Evolutionary conservation across 2,797 vertebrate species (phyloP), one percentile per base, ranked within the genome.

Genomic region (Knipowitschia caucasica): DNA sequence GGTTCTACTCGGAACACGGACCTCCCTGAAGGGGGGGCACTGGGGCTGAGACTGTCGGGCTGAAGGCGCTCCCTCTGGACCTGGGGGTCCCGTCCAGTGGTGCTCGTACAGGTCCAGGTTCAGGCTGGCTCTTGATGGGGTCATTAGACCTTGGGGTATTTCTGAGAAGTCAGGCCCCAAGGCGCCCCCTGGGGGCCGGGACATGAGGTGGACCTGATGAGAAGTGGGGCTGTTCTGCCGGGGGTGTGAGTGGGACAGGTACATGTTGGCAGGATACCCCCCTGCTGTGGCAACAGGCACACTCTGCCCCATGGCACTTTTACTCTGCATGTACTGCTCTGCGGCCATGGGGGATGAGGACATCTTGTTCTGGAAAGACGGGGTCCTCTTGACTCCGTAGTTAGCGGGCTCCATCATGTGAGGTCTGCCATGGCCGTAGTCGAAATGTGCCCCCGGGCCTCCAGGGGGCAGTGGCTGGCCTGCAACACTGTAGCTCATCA

Each of bases 321-420:
- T 96, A 60, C 86, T 86, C 50, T 92, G 89, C 69, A 96, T 91
- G 82, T 95, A 98, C 27, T 89, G 92, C 7, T 94, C 91, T 11
- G 92, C 90, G 5, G 85, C 66, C 71, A 89, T 80, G 4, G 76
- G 62, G 0, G 88, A 75, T 0, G 84, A 74, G 0, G 81, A 73
- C 74, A 94, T 91, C 87, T 98, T 96, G 82, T 90, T 95, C 80
- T 98, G 96, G 81, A 99, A 98, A 73, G 96, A 99, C 4, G 94
- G 91, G 59, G 93, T 99, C 67, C 95, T 89, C 84, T 98, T 94
- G 49, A 98, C 79, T 8, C 92, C 90, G 2, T 95, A 98, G 14
- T 87, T 91, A 12, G 91, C 77, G 0, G 92, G 85, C 71, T 92
- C 92, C 76, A 95, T 92, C 64, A 95, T 89, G 73, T 94, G 94